Conservation (phyloP, 2,888 invertebrate genomes). For the Perizoma flavofasciatum region DNA sequence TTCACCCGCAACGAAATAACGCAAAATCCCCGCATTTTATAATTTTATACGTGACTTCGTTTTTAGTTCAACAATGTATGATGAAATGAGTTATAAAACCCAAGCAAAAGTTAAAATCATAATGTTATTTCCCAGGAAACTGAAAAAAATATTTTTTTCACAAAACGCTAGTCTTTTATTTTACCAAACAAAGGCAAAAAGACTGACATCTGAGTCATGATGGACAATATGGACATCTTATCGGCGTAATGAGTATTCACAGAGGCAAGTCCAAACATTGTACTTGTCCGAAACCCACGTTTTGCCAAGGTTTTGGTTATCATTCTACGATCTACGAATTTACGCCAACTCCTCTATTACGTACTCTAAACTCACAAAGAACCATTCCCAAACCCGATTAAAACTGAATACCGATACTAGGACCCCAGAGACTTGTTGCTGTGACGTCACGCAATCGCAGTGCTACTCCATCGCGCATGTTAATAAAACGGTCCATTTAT, state of each 20-base stretch:
- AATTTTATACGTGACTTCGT: slow-evolving; percentile 60
- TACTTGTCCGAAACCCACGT: no score
- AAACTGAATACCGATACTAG: slow-evolving; percentile 5
- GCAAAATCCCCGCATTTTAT: slow-evolving; percentile 44
- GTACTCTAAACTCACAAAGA: neutral
- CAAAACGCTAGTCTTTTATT: no score
- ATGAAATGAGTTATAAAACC: slow-evolving; percentile 22
- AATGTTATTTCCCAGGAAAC: no score
- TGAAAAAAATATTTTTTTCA: no score
- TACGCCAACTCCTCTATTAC: no score
- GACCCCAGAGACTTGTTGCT: slow-evolving; percentile 28
- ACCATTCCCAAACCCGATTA: neutral
- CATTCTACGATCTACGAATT: no score
- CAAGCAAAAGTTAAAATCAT: no score
- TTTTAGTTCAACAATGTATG: slow-evolving; percentile 47
- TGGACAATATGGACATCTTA: no score
- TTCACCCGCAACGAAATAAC: slow-evolving; percentile 33
- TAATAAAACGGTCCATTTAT: slow-evolving; percentile 27
- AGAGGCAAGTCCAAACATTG: neutral
- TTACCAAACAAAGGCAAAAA: no score
- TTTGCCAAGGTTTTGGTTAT: no score
- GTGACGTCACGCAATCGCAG: slow-evolving; percentile 21
- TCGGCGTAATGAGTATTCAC: no score
- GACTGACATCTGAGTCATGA: no score
- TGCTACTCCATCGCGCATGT: slow-evolving; percentile 22